Evolutionary conservation across 2,113 vertebrate species (phyloP).

Genomic region (Sorex fumeus): DNA sequence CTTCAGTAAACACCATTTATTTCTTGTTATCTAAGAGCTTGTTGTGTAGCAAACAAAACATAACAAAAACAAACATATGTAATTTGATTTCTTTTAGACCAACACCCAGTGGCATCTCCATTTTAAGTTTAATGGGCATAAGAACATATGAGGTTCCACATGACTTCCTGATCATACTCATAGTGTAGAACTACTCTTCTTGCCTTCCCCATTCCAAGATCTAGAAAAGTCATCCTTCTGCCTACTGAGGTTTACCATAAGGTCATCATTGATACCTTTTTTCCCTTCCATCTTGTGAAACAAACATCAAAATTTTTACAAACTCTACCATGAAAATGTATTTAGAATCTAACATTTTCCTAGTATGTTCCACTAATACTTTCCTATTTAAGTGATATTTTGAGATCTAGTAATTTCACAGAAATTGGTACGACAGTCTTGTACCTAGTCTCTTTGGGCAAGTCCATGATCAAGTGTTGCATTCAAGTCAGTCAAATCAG

Average conservation of each 20-base stretch:
- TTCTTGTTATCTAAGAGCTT: background rate
- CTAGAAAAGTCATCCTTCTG: background rate
- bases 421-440: background rate
- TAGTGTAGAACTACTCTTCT: background rate
- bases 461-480: too few species aligned
- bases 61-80: background rate
- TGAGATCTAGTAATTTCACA: background rate
- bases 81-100: background rate
- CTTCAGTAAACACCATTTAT: background rate
- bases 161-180: background rate
- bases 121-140: background rate
- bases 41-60: background rate
- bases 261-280: background rate
- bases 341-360: background rate
- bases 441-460: background rate
- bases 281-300: background rate
- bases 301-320: background rate
- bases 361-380: background rate
- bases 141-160: background rate
- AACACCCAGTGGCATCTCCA: background rate
- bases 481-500: too few species aligned
- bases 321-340: background rate
- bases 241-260: background rate
- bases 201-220: background rate
- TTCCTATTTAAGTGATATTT: background rate